Evolutionary conservation across 2,888 invertebrate species (phyloP).

Genomic region (Plutella xylostella): DNA sequence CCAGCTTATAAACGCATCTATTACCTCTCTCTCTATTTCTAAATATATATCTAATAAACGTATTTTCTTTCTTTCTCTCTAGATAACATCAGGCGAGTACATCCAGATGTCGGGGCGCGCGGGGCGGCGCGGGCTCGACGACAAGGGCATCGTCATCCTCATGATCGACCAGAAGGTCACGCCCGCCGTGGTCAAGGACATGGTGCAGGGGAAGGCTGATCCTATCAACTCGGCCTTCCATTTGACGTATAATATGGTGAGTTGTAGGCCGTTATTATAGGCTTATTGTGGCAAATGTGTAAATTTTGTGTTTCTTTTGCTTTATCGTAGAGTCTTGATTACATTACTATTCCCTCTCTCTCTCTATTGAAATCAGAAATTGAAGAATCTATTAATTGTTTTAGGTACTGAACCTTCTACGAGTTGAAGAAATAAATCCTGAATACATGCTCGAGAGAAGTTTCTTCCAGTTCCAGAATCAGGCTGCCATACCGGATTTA

Average conservation of each 20-base stretch:
- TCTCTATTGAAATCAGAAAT: not conserved
- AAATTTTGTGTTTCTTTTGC: no score
- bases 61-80: no score
- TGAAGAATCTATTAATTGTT: not conserved
- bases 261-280: not conserved
- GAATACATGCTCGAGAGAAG: conserved; percentile 99
- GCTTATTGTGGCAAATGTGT: no score
- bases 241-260: conserved; percentile 99
- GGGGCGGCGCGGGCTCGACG: conserved; percentile 96
- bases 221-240: conserved; percentile 99
- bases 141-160: conserved; percentile 96
- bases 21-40: no score
- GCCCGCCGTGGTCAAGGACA: conserved; percentile 77
- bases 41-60: no score
- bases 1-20: no score
- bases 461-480: conserved; percentile 99
- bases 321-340: not conserved
- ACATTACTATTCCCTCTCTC: not conserved
- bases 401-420: conserved; percentile 77
- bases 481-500: conserved; percentile 91
- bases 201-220: conserved; percentile 93
- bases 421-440: conserved; percentile 99
- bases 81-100: conserved; percentile 96
- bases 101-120: conserved; percentile 99
- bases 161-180: conserved; percentile 99